phyloP scores from a whole-genome alignment of 2,113 vertebrate species.

The Erythrocercus mccallii region DNA sequence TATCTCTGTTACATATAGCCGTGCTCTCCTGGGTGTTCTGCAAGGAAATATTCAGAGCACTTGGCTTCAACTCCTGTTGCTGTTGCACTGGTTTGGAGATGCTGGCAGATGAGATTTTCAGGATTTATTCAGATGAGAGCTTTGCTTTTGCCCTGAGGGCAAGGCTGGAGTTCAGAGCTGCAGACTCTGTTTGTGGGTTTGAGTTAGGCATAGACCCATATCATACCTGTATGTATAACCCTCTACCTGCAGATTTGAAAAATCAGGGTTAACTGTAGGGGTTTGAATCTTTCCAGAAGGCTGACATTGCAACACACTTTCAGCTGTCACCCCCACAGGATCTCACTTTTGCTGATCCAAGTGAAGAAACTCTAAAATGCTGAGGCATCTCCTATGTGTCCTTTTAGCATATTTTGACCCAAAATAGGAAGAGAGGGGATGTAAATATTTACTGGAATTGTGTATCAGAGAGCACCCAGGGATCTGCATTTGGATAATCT shows the following conservation, averaged over 20 bases:
- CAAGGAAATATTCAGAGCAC: not conserved
- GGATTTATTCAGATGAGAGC: not conserved
- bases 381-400: not conserved
- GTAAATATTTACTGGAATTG: constrained; percentile 18
- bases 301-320: not conserved
- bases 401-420: not conserved
- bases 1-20: not conserved
- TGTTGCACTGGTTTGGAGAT: not conserved
- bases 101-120: not conserved
- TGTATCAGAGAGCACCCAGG: not conserved
- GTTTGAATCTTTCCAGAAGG: not conserved
- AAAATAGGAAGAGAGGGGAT: not conserved
- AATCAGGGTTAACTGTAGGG: not conserved
- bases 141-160: not conserved
- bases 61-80: constrained; percentile 3
- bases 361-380: not conserved
- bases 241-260: not conserved
- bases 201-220: not conserved
- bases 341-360: not conserved
- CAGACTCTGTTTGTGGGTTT: not conserved
- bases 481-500: constrained; percentile 18
- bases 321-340: not conserved
- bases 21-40: not conserved
- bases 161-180: not conserved
- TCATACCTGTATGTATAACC: not conserved